These are phyloP conservation scores for Daboia siamensis DNA, from an alignment of 2,113 vertebrate genomes.

Conservation along the genomic window DNA sequence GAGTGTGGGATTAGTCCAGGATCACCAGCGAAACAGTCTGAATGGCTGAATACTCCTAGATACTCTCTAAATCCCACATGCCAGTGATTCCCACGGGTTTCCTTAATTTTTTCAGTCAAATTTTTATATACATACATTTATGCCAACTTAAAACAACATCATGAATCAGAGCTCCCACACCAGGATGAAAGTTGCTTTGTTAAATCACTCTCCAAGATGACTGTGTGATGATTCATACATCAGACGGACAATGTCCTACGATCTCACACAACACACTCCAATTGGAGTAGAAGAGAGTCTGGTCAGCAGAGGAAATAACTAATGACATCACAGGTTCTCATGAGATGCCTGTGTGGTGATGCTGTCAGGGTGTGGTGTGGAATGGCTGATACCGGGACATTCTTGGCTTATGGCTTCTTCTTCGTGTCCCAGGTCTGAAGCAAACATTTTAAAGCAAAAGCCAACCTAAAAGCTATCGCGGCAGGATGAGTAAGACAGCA, in stretches of 20 bases:
- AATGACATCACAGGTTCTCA: constrained; percentile 20
- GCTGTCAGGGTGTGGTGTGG: constrained; percentile 13
- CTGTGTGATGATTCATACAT: constrained; percentile 6
- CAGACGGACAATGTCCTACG: constrained; percentile 15
- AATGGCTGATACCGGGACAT: background rate
- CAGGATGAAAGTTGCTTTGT: background rate
- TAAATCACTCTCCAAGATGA: constrained; percentile 8
- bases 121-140: background rate
- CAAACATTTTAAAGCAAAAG: background rate
- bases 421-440: background rate
- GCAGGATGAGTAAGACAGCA: background rate
- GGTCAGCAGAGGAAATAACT: background rate
- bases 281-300: background rate
- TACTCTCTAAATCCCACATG: background rate
- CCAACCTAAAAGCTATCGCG: background rate
- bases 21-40: background rate
- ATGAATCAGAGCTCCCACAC: constrained; percentile 15
- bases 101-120: background rate
- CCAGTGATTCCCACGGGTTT: background rate
- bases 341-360: constrained; percentile 19
- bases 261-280: background rate
- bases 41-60: background rate
- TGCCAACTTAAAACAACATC: background rate
- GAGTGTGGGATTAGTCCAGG: background rate
- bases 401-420: background rate